Percentiles rank a stretch among this genome's conserved stretches.
Conservation (phyloP, 2,797 vertebrate species). For the Channa striata region DNA sequence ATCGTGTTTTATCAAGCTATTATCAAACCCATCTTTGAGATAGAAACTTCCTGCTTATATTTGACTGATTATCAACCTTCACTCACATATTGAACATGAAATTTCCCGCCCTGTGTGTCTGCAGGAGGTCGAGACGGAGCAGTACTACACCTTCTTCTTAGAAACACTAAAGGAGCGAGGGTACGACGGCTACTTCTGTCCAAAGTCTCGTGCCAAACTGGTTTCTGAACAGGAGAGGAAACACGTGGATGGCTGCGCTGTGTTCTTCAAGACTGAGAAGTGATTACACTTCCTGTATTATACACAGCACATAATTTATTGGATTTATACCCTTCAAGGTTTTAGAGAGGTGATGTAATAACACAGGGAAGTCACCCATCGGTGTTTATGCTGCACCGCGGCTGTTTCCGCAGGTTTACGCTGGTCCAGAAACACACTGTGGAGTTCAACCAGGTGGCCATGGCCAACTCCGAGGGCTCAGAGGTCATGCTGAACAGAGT, state of each 20-base stretch:
- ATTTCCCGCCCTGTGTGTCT: slow-evolving; percentile 15
- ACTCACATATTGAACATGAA: not conserved
- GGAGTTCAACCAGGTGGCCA: slow-evolving; percentile 99
- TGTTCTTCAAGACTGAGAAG: slow-evolving; percentile 99
- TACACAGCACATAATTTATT: no score
- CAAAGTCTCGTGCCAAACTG: slow-evolving; percentile 99
- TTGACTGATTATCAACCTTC: not conserved
- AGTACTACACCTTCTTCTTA: slow-evolving; percentile 97
- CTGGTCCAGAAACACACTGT: slow-evolving; percentile 97
- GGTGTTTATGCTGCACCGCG: not conserved
- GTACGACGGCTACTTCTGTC: slow-evolving; percentile 98
- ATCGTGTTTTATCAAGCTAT: no score
- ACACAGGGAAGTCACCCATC: not conserved
- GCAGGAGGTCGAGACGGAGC: slow-evolving; percentile 99
- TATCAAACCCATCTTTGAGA: no score
- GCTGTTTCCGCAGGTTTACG: slow-evolving; percentile 86
- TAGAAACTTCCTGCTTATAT: not conserved
- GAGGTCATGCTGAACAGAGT: slow-evolving; percentile 98
- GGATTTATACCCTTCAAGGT: no score
- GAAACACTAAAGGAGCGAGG: slow-evolving; percentile 95
- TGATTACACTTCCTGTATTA: slow-evolving; percentile 73
- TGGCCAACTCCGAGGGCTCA: slow-evolving; percentile 98
- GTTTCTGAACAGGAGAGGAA: slow-evolving; percentile 98
- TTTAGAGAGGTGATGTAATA: not conserved
- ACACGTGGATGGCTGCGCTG: slow-evolving; percentile 97